Percentiles rank a stretch among this genome's conserved stretches.
These are phyloP conservation scores for Aspidapion aeneum DNA, from an alignment of 2,888 invertebrate genomes.

Conservation along the genomic window DNA sequence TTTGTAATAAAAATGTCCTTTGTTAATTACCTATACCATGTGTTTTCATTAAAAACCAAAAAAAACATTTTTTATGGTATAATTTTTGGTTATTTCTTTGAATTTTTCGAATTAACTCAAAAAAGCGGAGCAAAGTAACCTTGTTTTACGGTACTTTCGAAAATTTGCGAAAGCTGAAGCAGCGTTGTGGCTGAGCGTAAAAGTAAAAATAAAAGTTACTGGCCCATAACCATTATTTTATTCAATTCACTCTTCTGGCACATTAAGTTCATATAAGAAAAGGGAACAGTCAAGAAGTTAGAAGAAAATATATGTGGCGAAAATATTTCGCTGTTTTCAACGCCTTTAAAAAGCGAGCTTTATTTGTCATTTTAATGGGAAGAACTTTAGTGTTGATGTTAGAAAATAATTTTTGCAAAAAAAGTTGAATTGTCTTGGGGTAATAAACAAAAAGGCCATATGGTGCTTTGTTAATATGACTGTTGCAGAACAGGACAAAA, in stretches of 20 bases:
- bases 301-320: background rate
- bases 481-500: too few species aligned
- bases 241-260: background rate
- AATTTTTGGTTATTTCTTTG: too few species aligned
- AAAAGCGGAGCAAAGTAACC: too few species aligned
- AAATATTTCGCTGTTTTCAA: background rate
- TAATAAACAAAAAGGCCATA: too few species aligned
- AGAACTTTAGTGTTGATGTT: background rate
- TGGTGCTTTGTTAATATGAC: too few species aligned
- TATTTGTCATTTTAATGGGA: background rate
- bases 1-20: too few species aligned
- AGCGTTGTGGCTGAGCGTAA: background rate
- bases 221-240: background rate
- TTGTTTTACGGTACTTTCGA: background rate
- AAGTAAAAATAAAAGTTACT: background rate
- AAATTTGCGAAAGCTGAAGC: background rate
- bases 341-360: background rate
- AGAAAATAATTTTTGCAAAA: background rate
- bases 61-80: too few species aligned
- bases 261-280: background rate
- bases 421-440: too few species aligned
- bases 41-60: too few species aligned
- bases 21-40: too few species aligned
- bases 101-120: too few species aligned
- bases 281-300: background rate